Conservation (phyloP, 2,113 vertebrate species). For the Dasypus novemcinctus region DNA sequence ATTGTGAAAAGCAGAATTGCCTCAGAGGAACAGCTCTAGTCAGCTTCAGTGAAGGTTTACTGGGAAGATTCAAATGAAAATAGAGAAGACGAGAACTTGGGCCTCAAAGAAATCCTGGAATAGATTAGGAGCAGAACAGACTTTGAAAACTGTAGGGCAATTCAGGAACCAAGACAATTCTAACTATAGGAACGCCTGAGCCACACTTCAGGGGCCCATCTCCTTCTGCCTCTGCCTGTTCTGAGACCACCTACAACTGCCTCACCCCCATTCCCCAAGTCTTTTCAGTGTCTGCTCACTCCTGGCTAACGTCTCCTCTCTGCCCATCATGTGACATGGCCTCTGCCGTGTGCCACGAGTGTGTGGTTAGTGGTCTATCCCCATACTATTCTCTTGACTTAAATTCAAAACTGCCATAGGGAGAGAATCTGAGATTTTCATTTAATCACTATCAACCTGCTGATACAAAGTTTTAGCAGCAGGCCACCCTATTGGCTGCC, state of each 20-base stretch:
- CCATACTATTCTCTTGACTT: not conserved
- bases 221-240: no score
- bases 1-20: not conserved
- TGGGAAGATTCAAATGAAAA: not conserved
- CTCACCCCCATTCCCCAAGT: rapidly evolving
- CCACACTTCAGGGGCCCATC: no score
- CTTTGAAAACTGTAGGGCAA: not conserved
- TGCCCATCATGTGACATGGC: not conserved
- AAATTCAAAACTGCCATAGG: not conserved
- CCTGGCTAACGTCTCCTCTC: not conserved
- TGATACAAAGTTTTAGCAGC: not conserved
- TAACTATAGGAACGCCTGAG: no score
- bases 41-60: not conserved
- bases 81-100: not conserved
- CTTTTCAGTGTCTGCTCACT: no score
- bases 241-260: not conserved
- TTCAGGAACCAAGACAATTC: not conserved
- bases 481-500: not conserved
- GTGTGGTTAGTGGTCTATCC: not conserved
- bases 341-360: not conserved
- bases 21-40: not conserved
- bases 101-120: not conserved
- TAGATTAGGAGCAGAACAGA: no score
- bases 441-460: not conserved
- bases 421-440: not conserved